Base-by-base conservation (phyloP, 2,888 invertebrate species). In the Pollenia amentaria region DNA sequence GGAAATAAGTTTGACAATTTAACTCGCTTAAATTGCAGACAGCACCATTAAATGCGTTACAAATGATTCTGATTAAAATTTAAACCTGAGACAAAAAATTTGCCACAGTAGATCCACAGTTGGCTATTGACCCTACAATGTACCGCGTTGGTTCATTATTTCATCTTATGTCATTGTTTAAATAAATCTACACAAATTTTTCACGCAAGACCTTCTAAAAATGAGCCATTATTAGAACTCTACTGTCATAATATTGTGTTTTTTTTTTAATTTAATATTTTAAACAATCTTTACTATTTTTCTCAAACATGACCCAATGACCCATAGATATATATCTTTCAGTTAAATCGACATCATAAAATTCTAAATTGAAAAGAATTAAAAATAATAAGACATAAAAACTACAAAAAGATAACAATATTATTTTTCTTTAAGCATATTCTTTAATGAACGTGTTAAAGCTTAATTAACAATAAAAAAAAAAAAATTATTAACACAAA, bases 301-400 rank as follows among this genome's bases (percentile, higher is more conserved):
- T 18, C 18, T 57, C 44, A 11, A 77, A 77, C 78, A 82, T 78
- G 76, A 83, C 86, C 75, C 65, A 83, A 60, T 86, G 83, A 86
- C 79, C 79, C 40, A 86, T 72, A 79, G 83, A 70, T 86, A 80
- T 83, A 72, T 46, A 83, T 86, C 86, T 86, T 57, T 42, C 44
- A 76, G 79, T 60, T 73, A 70, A 80, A 80, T 75, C 69, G 70
- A 62, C 73, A 79, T 46, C n/a, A 62, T 18, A 42, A 42, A 9
- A 48, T 16, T 44, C 9, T 11, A 72, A 53, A 51, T 16, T 44
- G 42, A 51, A 82, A 48, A 75, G 38, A 72, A 21, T 42, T 44
- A 62, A 67, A 60, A 57, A 80, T 64, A 75, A 73, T 72, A 51
- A 72, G 72, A 83, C 60, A 67, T 42, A 69, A 83, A 76, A 70